Base-by-base conservation (phyloP, 2,888 invertebrate genomes). In the Acronicta aceris region DNA sequence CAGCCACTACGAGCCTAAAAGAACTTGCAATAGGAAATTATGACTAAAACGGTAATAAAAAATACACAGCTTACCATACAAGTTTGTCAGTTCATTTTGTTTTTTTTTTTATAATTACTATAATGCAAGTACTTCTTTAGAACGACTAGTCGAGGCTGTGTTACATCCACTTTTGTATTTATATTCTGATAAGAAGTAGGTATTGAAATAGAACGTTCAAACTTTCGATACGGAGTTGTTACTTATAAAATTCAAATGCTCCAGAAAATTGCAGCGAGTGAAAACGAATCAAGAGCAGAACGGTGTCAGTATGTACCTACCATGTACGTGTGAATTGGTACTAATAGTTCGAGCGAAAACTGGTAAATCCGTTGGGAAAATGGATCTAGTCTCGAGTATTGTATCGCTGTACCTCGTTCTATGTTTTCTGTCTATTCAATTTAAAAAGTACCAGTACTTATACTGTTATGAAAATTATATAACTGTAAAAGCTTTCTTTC, bases 211-310 rank as follows among this genome's bases (percentile, higher is more conserved):
- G 6, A 4, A 51, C 16, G 17, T 45, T 49, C 17, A 27, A 25
- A 13, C 30, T 27, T 27, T 12, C 4, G 15, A 42, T 46, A 33
- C 43, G 0, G 27, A 10, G 46, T 56, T 40, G 46, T n/a, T 12
- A 50, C 30, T 30, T 21, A 47, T 71, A 36, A 40, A 56, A 57
- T 56, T 66, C 5, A 41, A 66, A 57, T 51, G 42, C 27, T 51
- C 40, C 21, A 21, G 16, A 48, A 56, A 43, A 65, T 43, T 48
- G 27, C 12, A 51, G 21, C 13, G 8, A 48, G 38, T 27, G 40
- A 38, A n/a, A 41, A 40, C 7, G 16, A 54, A 43, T 55, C 42
- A 21, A 30, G 12, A 43, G 9, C 12, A 13, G 21, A 49, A 46
- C 10, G 17, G 13, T 27, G 38, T 41, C 25, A 27, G 16, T 51